Conservation (phyloP, 2,888 invertebrate genomes). For the Amphipoea oculea region DNA sequence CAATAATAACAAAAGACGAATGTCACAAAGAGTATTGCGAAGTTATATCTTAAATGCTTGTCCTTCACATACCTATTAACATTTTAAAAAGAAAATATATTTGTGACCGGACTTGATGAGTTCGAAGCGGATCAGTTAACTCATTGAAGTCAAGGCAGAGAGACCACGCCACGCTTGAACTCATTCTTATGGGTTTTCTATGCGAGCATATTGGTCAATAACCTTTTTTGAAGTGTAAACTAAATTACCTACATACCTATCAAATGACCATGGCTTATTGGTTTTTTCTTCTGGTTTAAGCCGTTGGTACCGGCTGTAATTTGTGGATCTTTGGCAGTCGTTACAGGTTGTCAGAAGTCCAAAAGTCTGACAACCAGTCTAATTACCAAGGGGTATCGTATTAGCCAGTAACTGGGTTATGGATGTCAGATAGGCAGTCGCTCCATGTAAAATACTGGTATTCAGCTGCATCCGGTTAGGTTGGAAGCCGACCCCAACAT, state of each 20-base stretch:
- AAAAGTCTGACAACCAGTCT: too few species aligned
- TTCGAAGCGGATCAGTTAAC: conserved; percentile 21
- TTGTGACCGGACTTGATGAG: conserved; percentile 17
- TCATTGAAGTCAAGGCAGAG: conserved; percentile 16
- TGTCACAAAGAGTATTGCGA: not conserved
- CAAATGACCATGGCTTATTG: not conserved
- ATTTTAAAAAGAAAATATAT: conserved; percentile 6
- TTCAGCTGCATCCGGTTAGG: too few species aligned
- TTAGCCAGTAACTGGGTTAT: too few species aligned
- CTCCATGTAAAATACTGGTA: too few species aligned
- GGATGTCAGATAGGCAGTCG: too few species aligned
- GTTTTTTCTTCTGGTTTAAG: too few species aligned
- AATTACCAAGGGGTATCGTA: too few species aligned
- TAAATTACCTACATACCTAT: not conserved
- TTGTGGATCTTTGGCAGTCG: too few species aligned
- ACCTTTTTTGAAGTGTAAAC: not conserved
- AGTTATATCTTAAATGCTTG: not conserved
- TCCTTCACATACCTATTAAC: not conserved
- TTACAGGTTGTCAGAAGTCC: too few species aligned
- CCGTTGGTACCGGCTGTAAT: too few species aligned
- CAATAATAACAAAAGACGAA: not conserved
- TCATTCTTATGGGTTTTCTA: conserved; percentile 8
- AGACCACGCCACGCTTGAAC: not conserved
- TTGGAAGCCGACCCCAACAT: too few species aligned
- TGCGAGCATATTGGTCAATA: conserved; percentile 9